Percentiles rank a stretch among this genome's conserved stretches.
Conservation (phyloP, 2,113 vertebrate species). For the Barbus barbus region DNA sequence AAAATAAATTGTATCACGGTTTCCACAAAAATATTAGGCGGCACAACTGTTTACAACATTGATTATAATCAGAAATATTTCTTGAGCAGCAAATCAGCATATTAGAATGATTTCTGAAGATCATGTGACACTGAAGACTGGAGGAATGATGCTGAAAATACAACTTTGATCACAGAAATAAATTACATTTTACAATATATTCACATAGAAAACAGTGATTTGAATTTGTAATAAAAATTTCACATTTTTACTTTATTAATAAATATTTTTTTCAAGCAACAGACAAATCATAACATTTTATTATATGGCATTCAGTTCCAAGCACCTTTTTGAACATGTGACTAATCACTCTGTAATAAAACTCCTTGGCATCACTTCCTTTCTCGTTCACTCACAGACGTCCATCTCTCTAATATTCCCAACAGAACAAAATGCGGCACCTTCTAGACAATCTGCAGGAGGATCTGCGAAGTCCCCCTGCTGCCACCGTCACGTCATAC, state of each 20-base stretch:
- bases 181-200: neutral
- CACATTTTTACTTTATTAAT: too few species aligned
- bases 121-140: too few species aligned
- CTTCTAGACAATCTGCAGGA: slow-evolving; percentile 74
- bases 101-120: too few species aligned
- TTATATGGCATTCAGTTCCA: neutral
- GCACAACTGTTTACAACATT: too few species aligned
- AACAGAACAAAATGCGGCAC: slow-evolving; percentile 77
- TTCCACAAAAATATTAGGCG: too few species aligned
- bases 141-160: too few species aligned
- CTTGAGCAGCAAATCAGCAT: too few species aligned
- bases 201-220: neutral
- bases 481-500: slow-evolving; percentile 24
- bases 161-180: too few species aligned
- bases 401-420: neutral
- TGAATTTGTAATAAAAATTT: too few species aligned
- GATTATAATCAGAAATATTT: too few species aligned
- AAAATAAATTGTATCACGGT: too few species aligned
- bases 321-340: neutral
- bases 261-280: neutral
- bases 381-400: neutral
- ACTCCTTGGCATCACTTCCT: neutral
- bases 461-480: slow-evolving; percentile 67
- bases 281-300: neutral
- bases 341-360: neutral